A percentile compares a stretch with the other conserved stretches of the same genome.
phyloP scores from a whole-genome alignment of 2,888 invertebrate genomes.

The Drosophila lutescens region DNA sequence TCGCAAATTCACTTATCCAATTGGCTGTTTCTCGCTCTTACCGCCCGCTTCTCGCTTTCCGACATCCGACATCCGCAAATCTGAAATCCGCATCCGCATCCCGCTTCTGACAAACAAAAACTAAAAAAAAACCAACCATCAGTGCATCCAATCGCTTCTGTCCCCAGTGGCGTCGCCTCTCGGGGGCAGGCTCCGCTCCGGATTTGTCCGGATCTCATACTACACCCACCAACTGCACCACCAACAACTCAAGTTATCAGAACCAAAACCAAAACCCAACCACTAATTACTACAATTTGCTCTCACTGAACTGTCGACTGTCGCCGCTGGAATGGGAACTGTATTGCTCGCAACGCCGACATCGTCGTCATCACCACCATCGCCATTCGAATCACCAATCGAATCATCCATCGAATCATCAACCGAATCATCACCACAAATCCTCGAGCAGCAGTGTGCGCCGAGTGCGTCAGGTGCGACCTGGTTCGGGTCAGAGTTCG shows the following conservation, averaged over 20 bases:
- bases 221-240: slow-evolving; percentile 24
- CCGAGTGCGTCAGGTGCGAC: slow-evolving; percentile 64
- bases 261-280: not conserved
- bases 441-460: slow-evolving; percentile 71
- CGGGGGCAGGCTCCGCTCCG: slow-evolving; percentile 87
- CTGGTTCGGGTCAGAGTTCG: slow-evolving; percentile 43
- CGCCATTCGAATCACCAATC: slow-evolving; percentile 17
- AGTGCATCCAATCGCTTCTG: slow-evolving; percentile 83
- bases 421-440: slow-evolving; percentile 49
- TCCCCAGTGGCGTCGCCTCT: slow-evolving; percentile 82
- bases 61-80: slow-evolving; percentile 6
- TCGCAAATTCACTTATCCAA: slow-evolving; percentile 19
- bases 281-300: slow-evolving; percentile 78
- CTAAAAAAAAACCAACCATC: slow-evolving; percentile 24
- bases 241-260: slow-evolving; percentile 53
- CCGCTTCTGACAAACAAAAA: slow-evolving; percentile 42
- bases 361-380: slow-evolving; percentile 69
- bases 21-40: slow-evolving; percentile 38
- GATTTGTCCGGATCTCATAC: slow-evolving; percentile 84
- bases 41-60: slow-evolving; percentile 31
- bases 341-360: slow-evolving; percentile 52
- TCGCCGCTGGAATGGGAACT: slow-evolving; percentile 78
- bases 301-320: slow-evolving; percentile 76
- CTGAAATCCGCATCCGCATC: slow-evolving; percentile 34
- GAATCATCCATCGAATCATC: too few species aligned